A percentile compares a stretch with the other conserved stretches of the same genome.
These are phyloP conservation scores for Atethmia centrago DNA, from an alignment of 2,888 invertebrate genomes.

Conservation along the genomic window DNA sequence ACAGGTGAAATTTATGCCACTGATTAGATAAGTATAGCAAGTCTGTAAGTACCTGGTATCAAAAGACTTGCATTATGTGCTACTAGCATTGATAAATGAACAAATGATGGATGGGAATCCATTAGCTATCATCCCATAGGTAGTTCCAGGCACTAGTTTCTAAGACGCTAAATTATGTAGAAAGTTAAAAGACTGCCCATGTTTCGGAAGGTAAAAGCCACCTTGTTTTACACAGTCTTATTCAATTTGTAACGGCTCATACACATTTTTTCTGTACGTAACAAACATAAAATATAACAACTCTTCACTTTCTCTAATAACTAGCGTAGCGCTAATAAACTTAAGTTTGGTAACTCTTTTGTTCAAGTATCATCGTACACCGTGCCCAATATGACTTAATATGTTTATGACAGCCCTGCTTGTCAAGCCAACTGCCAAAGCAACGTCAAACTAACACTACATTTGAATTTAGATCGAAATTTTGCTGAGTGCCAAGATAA, in stretches of 20 bases:
- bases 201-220: constrained; percentile 9
- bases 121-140: background rate
- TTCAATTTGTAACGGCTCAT: constrained; percentile 23
- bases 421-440: background rate
- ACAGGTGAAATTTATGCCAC: too few relatives aligned
- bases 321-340: constrained; percentile 1
- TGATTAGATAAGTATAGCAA: background rate
- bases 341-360: constrained; percentile 19
- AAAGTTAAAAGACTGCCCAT: constrained; percentile 8
- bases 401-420: background rate
- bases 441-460: constrained; percentile 1
- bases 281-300: constrained; percentile 27
- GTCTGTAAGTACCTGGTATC: background rate
- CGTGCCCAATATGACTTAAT: too few relatives aligned
- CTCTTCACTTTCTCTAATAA: constrained; percentile 31
- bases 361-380: constrained; percentile 45
- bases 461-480: constrained; percentile 10
- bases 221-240: background rate
- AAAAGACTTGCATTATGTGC: background rate
- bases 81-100: background rate
- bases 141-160: background rate
- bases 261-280: constrained; percentile 23
- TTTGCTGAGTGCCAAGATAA: background rate
- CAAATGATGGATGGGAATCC: background rate
- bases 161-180: background rate